A percentile compares a stretch with the other conserved stretches of the same genome.
phyloP scores from a whole-genome alignment of 1,140 invertebrate genomes.

The Popillia japonica region DNA sequence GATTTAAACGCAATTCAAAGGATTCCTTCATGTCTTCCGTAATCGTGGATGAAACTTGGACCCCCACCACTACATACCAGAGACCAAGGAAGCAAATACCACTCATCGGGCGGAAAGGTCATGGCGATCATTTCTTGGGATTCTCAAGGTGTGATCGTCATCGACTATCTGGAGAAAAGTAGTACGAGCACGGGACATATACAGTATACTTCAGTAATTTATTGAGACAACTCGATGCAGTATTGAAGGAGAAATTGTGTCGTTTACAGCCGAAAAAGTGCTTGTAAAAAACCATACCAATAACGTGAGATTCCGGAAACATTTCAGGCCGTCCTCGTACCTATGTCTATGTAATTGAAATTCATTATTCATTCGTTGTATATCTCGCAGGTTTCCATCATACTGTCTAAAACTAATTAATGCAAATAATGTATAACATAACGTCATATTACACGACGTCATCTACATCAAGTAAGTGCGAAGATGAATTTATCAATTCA shows the following conservation, averaged over 20 bases:
- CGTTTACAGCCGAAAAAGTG: not conserved
- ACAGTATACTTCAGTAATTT: not conserved
- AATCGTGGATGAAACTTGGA: too few relatives aligned
- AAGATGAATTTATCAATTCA: not conserved
- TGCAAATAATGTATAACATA: not conserved
- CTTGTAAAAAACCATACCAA: not conserved
- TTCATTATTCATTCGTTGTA: not conserved
- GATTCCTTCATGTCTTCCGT: too few relatives aligned
- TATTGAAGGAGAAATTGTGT: not conserved
- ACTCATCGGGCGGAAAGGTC: too few relatives aligned
- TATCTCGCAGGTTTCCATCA: not conserved
- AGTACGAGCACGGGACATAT: not conserved
- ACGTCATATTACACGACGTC: conserved; percentile 1
- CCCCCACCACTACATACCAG: too few relatives aligned
- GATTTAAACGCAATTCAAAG: too few relatives aligned
- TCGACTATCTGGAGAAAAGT: not conserved
- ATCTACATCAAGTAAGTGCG: not conserved
- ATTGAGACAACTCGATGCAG: not conserved
- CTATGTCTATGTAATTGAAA: conserved; percentile 1
- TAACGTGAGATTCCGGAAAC: not conserved
- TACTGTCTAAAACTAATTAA: conserved; percentile 1
- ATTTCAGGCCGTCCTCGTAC: not conserved
- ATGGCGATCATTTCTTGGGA: too few relatives aligned
- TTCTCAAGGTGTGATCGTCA: too few relatives aligned
- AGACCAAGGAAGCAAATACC: too few relatives aligned